Conservation (phyloP, 1,140 invertebrate species). For the Drosophila bifasciata region DNA sequence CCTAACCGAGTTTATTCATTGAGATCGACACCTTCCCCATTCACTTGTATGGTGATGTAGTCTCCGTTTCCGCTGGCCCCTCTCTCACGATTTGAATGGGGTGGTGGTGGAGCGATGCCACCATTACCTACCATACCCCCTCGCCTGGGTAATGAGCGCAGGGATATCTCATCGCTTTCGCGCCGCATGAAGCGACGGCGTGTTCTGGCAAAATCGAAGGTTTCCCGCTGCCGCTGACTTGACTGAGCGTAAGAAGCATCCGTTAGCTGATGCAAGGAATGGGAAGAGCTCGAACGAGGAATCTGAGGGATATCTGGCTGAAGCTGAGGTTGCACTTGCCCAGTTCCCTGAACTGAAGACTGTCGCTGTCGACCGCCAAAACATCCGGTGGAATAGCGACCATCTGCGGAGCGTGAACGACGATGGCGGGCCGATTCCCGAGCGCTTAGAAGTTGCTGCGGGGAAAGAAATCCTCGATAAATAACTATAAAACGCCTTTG, state of each 20-base stretch:
- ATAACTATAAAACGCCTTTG: neutral
- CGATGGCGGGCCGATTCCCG: conserved; percentile 67
- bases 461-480: neutral
- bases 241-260: conserved; percentile 73
- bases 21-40: conserved; percentile 69
- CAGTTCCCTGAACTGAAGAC: conserved; percentile 13
- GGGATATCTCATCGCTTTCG: conserved; percentile 67
- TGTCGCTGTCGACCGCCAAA: conserved; percentile 61
- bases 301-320: conserved; percentile 15
- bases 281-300: conserved; percentile 54
- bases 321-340: conserved; percentile 8
- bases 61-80: conserved; percentile 33
- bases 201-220: conserved; percentile 67
- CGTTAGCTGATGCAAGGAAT: conserved; percentile 60
- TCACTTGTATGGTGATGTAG: conserved; percentile 72
- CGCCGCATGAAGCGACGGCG: conserved; percentile 65
- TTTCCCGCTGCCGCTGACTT: conserved; percentile 61
- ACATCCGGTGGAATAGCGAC: conserved; percentile 72
- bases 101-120: neutral
- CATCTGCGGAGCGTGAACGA: conserved; percentile 76
- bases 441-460: conserved; percentile 69
- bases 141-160: conserved; percentile 45
- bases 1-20: conserved; percentile 44
- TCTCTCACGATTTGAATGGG: conserved; percentile 8
- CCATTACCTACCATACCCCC: neutral